Evolutionary conservation across 2,888 invertebrate genomes (phyloP).

Genomic region (Stenoptilia bipunctidactyla): DNA sequence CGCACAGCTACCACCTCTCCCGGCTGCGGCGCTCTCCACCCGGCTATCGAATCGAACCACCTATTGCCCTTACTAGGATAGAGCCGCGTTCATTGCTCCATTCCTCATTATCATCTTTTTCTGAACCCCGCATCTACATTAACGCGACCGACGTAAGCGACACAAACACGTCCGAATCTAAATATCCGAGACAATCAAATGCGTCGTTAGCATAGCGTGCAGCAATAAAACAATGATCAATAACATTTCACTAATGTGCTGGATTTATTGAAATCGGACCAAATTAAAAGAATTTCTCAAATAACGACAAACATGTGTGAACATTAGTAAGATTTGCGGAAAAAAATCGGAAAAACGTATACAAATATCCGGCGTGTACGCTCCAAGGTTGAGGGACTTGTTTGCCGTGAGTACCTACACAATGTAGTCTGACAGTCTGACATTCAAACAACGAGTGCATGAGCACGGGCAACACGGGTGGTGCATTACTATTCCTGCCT

Average conservation of each 20-base stretch:
- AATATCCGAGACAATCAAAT: too few species aligned
- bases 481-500: too few species aligned
- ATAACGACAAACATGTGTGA: slow-evolving; percentile 20
- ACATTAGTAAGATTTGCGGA: slow-evolving; percentile 36
- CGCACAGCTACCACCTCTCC: slow-evolving; percentile 51
- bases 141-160: neutral
- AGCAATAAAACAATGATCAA: too few species aligned
- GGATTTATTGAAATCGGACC: too few species aligned
- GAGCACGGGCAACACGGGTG: too few species aligned
- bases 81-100: slow-evolving; percentile 44
- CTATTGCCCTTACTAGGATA: slow-evolving; percentile 55
- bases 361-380: slow-evolving; percentile 49
- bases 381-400: slow-evolving; percentile 55
- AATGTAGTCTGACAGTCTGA: slow-evolving; percentile 33
- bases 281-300: neutral
- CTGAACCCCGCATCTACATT: neutral
- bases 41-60: slow-evolving; percentile 39
- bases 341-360: slow-evolving; percentile 46
- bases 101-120: slow-evolving; percentile 35
- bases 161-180: neutral
- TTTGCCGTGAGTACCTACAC: slow-evolving; percentile 42
- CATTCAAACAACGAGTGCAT: slow-evolving; percentile 59
- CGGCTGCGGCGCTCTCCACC: slow-evolving; percentile 46
- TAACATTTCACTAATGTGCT: too few species aligned
- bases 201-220: too few species aligned